phyloP scores from a whole-genome alignment of 2,888 invertebrate genomes.

The Hydroisotoma schaefferi region DNA sequence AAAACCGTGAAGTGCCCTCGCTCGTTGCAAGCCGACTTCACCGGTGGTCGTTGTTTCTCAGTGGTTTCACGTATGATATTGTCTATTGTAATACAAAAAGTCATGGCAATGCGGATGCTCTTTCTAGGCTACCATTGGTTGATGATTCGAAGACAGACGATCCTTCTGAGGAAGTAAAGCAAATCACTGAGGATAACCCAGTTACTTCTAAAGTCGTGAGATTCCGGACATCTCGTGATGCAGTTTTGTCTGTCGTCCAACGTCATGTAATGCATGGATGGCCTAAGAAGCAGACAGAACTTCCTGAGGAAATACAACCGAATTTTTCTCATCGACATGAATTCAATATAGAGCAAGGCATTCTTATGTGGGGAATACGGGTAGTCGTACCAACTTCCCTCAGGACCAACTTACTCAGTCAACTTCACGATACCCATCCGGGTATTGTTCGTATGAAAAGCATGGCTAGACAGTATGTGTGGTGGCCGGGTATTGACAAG shows the following conservation, averaged over 20 bases:
- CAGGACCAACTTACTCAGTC: conserved; percentile 1
- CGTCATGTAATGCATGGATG: conserved; percentile 12
- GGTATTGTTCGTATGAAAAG: conserved; percentile 29
- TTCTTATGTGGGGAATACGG: conserved; percentile 24
- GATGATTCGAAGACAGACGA: not conserved
- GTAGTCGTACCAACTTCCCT: conserved; percentile 22
- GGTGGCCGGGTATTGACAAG: conserved; percentile 27
- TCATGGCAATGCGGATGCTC: conserved; percentile 50
- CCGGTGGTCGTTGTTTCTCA: conserved; percentile 47
- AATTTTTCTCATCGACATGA: conserved; percentile 12
- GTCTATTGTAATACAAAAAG: conserved; percentile 47
- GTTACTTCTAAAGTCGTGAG: not conserved
- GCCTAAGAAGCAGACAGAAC: conserved; percentile 5
- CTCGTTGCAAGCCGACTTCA: conserved; percentile 46
- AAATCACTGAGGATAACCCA: conserved; percentile 2
- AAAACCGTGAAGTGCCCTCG: conserved; percentile 43
- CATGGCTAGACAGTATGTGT: conserved; percentile 28
- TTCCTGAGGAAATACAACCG: conserved; percentile 4
- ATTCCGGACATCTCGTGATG: no score
- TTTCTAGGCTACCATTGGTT: conserved; percentile 47
- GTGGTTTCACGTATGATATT: conserved; percentile 50
- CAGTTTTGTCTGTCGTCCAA: not conserved
- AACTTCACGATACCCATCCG: conserved; percentile 15
- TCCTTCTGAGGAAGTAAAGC: not conserved
- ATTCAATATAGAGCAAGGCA: conserved; percentile 14